Evolutionary conservation across 2,888 invertebrate genomes (phyloP).

Genomic region (Coelopa pilipes): DNA sequence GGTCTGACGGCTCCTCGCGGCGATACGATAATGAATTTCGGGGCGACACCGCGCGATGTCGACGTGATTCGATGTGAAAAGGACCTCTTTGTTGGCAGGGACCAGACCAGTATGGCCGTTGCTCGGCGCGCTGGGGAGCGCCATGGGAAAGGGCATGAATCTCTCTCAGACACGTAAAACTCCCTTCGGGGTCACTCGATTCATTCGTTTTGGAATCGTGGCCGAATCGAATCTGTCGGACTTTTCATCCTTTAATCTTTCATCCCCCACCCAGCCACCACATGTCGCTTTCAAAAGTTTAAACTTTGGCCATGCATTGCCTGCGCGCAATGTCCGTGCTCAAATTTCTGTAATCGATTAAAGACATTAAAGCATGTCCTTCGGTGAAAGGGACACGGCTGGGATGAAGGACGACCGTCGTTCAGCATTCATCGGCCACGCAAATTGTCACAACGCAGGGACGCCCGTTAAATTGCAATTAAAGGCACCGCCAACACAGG

Average conservation of each 20-base stretch:
- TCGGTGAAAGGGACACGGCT: background rate
- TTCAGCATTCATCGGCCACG: background rate
- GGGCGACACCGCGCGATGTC: background rate
- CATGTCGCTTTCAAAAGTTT: too few species aligned
- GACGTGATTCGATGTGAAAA: constrained; percentile 23
- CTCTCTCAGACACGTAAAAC: too few species aligned
- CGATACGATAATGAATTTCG: constrained; percentile 28
- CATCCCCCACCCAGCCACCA: too few species aligned
- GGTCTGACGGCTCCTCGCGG: constrained; percentile 7
- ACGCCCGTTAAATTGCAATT: constrained; percentile 24
- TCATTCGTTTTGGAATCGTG: too few species aligned
- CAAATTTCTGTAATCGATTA: background rate
- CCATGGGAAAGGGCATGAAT: too few species aligned
- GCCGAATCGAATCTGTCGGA: too few species aligned
- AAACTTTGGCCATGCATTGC: background rate
- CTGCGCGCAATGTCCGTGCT: constrained; percentile 5
- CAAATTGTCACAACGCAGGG: background rate
- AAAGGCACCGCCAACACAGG: background rate
- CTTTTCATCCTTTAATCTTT: too few species aligned
- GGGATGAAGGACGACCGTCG: too few species aligned
- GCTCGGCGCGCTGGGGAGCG: too few species aligned
- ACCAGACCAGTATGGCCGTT: too few species aligned
- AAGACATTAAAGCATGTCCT: constrained; percentile 2
- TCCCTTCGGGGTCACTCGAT: too few species aligned
- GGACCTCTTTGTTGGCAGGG: background rate